Evolutionary conservation across 2,888 invertebrate species (phyloP), one percentile per base, ranked within the genome.

Genomic region (Hyposoter didymator): DNA sequence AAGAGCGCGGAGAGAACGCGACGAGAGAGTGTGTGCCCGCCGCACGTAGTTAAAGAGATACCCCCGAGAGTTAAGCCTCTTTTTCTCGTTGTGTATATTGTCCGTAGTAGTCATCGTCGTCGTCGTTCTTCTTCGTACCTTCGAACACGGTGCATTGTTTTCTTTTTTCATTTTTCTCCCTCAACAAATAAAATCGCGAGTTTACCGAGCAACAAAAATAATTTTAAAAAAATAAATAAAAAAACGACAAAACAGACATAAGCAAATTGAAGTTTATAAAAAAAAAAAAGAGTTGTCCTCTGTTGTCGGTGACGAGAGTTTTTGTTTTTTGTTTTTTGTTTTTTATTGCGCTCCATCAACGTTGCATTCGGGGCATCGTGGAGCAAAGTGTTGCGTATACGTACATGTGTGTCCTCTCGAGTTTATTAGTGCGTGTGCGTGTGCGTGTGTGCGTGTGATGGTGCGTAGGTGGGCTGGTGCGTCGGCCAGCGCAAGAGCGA

Each of bases 1-100:
- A 90, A 92, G 91, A 91, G 91, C 90, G 90, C 89, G 91, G 91
- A 91, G 90, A 89, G 89, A 90, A 91, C 89, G 89, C 90, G 89
- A 67, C 89, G 90, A 90, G 78, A 69, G 76, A 69, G 89, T 89
- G 82, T 76, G 80, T 67, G 62, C 70, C 64, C 75, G 76, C 67
- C 78, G 76, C 85, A 85, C 85, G 85, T 81, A 74, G 74, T 81
- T 66, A 45, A 73, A 83, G 79, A 76, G 81, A 84, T 79, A 86
- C 49, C 66, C 66, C 59, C 59, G 59, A 59, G 76, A 87, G 82
- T 87, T 78, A 69, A 80, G 87, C 79, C 73, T 80, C 79, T 79
- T 79, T 62, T 75, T 64, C 64, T 72, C 64, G 79, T 75, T 79
- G 62, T 72, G 74, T 81, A 55, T 69, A 55, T 39, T 47, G 17